These are phyloP conservation scores for Zoanthus gigantus DNA, from an alignment of 92 coral and sea anemone species.

Conservation along the genomic window DNA sequence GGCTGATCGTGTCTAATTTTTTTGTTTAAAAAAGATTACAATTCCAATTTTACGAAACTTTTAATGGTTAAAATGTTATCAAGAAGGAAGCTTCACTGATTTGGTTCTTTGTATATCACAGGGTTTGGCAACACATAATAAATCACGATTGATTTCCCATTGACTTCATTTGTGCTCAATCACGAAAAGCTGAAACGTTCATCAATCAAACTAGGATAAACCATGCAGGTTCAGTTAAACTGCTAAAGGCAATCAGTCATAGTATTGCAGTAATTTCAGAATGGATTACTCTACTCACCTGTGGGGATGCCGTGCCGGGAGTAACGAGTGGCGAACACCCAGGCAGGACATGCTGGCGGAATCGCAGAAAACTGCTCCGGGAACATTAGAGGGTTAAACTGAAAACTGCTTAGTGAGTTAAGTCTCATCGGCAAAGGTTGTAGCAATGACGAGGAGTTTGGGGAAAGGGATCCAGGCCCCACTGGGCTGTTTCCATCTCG, in stretches of 20 bases:
- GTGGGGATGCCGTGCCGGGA: slow-evolving; percentile 52
- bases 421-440: slow-evolving; percentile 46
- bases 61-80: not conserved
- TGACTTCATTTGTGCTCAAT: slow-evolving; percentile 24
- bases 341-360: slow-evolving; percentile 47
- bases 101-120: not conserved
- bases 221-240: slow-evolving; percentile 17
- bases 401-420: slow-evolving; percentile 18
- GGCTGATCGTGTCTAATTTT: not conserved
- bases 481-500: not conserved
- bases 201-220: slow-evolving; percentile 22
- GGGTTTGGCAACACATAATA: slow-evolving; percentile 6
- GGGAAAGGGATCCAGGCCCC: slow-evolving; percentile 5
- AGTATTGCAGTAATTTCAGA: slow-evolving; percentile 27
- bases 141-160: slow-evolving; percentile 38
- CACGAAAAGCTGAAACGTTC: slow-evolving; percentile 15
- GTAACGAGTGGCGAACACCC: slow-evolving; percentile 48
- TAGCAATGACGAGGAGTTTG: slow-evolving; percentile 10
- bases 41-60: not conserved
- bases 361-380: slow-evolving; percentile 38
- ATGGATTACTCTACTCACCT: slow-evolving; percentile 51
- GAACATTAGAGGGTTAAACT: slow-evolving; percentile 22
- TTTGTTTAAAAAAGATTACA: not conserved
- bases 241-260: slow-evolving; percentile 15
- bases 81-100: not conserved